Evolutionary conservation across 2,797 vertebrate genomes (phyloP), one percentile per base, ranked within the genome.

Genomic region (Gobionotothen gibberifrons): DNA sequence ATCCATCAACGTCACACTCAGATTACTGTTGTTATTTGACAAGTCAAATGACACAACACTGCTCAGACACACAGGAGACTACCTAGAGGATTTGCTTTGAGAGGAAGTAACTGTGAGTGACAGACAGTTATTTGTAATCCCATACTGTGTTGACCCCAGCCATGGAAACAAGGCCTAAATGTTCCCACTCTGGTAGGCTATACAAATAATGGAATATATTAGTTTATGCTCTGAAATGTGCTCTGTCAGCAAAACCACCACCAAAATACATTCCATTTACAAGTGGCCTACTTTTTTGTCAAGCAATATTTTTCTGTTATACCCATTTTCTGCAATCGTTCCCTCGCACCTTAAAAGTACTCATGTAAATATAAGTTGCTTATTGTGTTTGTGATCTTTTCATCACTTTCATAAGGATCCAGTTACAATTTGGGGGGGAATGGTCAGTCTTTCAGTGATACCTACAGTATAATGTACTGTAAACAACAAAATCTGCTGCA

Each of bases 141-240:
- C 32, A 36, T 36, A 36, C 71, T 74, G 47, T 60, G 64, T 68
- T 73, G 65, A 62, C 64, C 61, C 75, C 29, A 75, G 39, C 54
- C 36, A 72, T 77, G 72, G 62, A 90, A 86, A 86, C 78, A 80
- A 46, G 5, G 76, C 39, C 56, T 22, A 69, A 74, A 80, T 56
- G 46, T 69, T 79, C 66, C 55, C 43, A 39, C 21, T 53, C 16
- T 82, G 72, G 48, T 81, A 83, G 57, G 60, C 69, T 56, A 79
- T 54, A 36, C 40, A 84, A 79, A 78, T 72, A 84, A 57, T 2
- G 74, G 79, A 82, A 81, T 69, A 79, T 78, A 49, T 87, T 79
- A 53, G 68, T 84, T 61, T 47, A 54, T 56, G 10, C 47, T 57
- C 22, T 51, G 13, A 76, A 64, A 19, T 47, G 47, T 53, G 71